Evolutionary conservation across 2,797 vertebrate genomes (phyloP), one percentile per base, ranked within the genome.

Genomic region (Leptatherina wallacei): DNA sequence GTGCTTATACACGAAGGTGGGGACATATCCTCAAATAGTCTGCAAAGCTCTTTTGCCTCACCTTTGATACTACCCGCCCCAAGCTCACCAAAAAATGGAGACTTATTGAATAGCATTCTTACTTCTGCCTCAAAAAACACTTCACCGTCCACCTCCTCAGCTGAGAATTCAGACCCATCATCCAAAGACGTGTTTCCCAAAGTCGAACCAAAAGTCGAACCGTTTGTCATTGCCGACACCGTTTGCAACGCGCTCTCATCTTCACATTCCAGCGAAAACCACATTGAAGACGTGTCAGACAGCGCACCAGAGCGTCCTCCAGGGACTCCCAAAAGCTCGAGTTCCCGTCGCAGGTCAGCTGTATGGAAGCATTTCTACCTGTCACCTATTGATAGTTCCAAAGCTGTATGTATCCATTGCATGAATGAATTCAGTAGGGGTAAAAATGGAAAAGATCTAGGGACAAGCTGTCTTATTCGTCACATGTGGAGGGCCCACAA

Each of bases 361-460:
- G 97, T 99, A 24, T 99, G 98, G 98, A 99, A 98, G 89, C 98
- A 99, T 86, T 99, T 99, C 84, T 99, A 98, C 91, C 93, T 99
- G 81, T 99, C 98, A 0, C 97, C 98, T 40, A 88, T 95, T 47
- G 98, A 99, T 90, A 98, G 92, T 89, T 98, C 98, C 78, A 99
- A 99, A 95, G 98, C 97, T 4, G 97, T 99, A 33, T 99, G 98
- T 52, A 95, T 98, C 81, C 98, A 99, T 78, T 99, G 97, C 87
- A 97, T 97, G 97, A 98, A 98, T 73, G 97, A 98, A 89, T 99
- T 99, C 87, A 99, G 97, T 85, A 88, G 97, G 35, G 98, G 98
- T 2, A 99, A 99, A 94, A 99, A 99, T 36, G 98, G 97, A 4
- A 99, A 99, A 91, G 98, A 99, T 85, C 90, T 99, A 42, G 98